Evolutionary conservation across 2,797 vertebrate species (phyloP).

Genomic region (Dryobates pubescens): DNA sequence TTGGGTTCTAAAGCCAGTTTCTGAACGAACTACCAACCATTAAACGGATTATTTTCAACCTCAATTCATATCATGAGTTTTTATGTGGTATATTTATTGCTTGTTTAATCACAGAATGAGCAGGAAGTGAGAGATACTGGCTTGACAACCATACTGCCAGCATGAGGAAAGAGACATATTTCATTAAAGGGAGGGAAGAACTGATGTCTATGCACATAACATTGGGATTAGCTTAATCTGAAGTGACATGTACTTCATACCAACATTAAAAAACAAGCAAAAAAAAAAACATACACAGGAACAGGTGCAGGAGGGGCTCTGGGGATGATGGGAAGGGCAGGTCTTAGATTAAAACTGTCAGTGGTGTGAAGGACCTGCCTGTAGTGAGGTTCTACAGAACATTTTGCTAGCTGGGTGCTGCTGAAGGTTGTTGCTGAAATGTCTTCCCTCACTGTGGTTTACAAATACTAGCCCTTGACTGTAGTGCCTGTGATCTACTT

Average conservation of each 20-base stretch:
- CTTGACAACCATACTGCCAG: not conserved
- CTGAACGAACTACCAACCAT: not conserved
- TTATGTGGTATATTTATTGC: not conserved
- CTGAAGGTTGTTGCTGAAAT: not conserved
- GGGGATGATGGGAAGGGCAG: not conserved
- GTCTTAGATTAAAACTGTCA: not conserved
- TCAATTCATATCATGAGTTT: not conserved
- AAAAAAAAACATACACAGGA: not conserved
- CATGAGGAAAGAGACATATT: not conserved
- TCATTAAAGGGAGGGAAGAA: not conserved
- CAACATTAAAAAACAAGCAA: not conserved
- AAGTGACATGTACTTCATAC: not conserved
- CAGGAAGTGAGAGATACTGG: not conserved
- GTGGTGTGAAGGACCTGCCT: not conserved
- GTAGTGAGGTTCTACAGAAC: not conserved
- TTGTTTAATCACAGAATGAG: not conserved
- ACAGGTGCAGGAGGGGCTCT: not conserved
- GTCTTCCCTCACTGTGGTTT: not conserved
- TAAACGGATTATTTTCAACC: not conserved
- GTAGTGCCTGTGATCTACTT: not conserved
- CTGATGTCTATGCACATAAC: fast-evolving
- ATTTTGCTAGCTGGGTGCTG: not conserved
- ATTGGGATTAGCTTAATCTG: not conserved
- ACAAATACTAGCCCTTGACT: not conserved
- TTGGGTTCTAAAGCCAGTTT: not conserved